Conservation (phyloP, 1,140 invertebrate species). For the Doryteuthis pealeii region DNA sequence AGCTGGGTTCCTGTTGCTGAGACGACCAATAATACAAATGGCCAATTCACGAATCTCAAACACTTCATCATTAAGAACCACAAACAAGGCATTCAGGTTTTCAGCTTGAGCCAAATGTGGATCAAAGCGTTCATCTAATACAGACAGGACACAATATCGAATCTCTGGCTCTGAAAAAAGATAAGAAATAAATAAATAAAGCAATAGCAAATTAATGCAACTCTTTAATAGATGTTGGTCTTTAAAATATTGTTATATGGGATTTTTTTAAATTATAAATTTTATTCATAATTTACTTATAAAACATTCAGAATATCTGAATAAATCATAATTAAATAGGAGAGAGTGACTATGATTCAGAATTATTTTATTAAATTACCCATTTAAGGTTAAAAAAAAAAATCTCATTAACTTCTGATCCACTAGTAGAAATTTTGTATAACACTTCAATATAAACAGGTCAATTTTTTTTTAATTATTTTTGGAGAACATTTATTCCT, state of each 20-base stretch:
- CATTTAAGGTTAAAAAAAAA: too few species aligned
- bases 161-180: constrained; percentile 80
- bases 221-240: neutral
- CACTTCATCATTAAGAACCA: constrained; percentile 95
- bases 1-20: constrained; percentile 88
- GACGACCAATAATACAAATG: constrained; percentile 85
- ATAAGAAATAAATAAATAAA: neutral
- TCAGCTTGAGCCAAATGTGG: constrained; percentile 93
- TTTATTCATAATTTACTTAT: neutral
- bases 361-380: too few species aligned
- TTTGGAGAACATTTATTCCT: too few species aligned
- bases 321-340: too few species aligned
- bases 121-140: constrained; percentile 90
- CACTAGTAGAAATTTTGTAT: too few species aligned
- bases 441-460: too few species aligned
- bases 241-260: neutral
- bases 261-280: neutral
- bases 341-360: too few species aligned
- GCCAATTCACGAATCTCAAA: constrained; percentile 96
- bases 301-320: too few species aligned
- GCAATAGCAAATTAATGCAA: neutral
- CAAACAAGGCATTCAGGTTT: constrained; percentile 88
- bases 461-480: too few species aligned
- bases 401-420: too few species aligned
- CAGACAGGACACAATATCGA: constrained; percentile 87